Conservation (phyloP, 2,113 vertebrate species). For the Prunella fulvescens region DNA sequence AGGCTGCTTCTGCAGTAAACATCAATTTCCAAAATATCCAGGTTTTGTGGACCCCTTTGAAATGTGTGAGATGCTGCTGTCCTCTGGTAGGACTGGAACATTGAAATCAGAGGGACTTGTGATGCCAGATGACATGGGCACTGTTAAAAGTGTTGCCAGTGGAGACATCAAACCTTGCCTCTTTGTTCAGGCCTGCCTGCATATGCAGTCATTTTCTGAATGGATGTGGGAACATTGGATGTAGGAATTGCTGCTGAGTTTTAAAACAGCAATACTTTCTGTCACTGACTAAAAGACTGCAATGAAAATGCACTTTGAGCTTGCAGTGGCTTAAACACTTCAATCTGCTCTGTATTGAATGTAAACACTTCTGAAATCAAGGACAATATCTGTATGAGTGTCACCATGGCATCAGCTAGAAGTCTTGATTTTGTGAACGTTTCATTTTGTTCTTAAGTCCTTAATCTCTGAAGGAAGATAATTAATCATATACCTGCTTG, state of each 20-base stretch:
- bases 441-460: not conserved
- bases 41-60: rapidly evolving
- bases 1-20: not conserved
- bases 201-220: not conserved
- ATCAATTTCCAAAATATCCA: not conserved
- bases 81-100: not conserved
- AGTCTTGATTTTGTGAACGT: not conserved
- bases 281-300: not conserved
- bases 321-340: not conserved
- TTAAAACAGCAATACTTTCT: not conserved
- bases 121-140: not conserved
- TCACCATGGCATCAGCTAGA: not conserved
- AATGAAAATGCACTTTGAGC: not conserved
- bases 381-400: not conserved
- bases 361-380: not conserved
- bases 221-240: not conserved
- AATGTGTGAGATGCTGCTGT: not conserved
- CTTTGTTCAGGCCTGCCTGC: not conserved
- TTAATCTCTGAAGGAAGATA: not conserved
- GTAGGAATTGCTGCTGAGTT: not conserved
- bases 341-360: not conserved
- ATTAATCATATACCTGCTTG: not conserved
- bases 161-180: not conserved
- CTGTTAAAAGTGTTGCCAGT: not conserved
- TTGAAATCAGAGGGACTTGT: not conserved